Conservation (phyloP, 2,888 invertebrate species). For the Pandemis heparana region DNA sequence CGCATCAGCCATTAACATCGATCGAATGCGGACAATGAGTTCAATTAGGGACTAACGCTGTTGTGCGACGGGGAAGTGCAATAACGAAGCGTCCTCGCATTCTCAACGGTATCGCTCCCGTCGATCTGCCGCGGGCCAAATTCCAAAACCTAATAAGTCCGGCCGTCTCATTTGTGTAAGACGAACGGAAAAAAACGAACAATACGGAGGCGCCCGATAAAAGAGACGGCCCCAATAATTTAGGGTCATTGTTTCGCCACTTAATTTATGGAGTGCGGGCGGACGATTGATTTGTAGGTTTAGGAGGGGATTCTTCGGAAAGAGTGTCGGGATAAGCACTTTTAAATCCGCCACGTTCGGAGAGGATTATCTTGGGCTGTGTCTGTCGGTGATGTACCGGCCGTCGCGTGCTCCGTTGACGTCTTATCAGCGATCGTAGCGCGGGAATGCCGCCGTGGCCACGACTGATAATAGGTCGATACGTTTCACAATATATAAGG, state of each 20-base stretch:
- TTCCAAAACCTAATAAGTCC: constrained; percentile 83
- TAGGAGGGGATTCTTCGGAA: constrained; percentile 68
- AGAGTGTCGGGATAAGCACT: constrained; percentile 72
- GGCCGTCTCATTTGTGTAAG: constrained; percentile 83
- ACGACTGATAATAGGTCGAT: constrained; percentile 35
- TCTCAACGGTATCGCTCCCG: constrained; percentile 70
- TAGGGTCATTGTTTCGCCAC: constrained; percentile 83
- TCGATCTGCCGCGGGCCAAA: constrained; percentile 77
- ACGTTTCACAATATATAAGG: constrained; percentile 30
- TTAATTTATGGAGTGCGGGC: constrained; percentile 84
- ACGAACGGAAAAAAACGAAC: constrained; percentile 75
- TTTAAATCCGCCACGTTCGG: constrained; percentile 61
- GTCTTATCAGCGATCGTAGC: constrained; percentile 36
- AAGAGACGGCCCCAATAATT: constrained; percentile 81
- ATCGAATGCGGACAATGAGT: constrained; percentile 52
- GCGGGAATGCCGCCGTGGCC: constrained; percentile 22
- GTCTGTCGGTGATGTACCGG: constrained; percentile 47
- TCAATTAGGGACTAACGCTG: constrained; percentile 61
- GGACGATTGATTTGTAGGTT: constrained; percentile 83
- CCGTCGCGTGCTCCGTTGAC: constrained; percentile 47
- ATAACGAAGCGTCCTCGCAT: constrained; percentile 60
- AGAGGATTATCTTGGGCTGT: constrained; percentile 48
- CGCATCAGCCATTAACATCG: constrained; percentile 47
- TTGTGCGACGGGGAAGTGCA: constrained; percentile 71
- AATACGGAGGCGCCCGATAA: constrained; percentile 74